These are phyloP conservation scores for Sebastes fasciatus DNA, from an alignment of 2,113 vertebrate genomes.

Conservation along the genomic window DNA sequence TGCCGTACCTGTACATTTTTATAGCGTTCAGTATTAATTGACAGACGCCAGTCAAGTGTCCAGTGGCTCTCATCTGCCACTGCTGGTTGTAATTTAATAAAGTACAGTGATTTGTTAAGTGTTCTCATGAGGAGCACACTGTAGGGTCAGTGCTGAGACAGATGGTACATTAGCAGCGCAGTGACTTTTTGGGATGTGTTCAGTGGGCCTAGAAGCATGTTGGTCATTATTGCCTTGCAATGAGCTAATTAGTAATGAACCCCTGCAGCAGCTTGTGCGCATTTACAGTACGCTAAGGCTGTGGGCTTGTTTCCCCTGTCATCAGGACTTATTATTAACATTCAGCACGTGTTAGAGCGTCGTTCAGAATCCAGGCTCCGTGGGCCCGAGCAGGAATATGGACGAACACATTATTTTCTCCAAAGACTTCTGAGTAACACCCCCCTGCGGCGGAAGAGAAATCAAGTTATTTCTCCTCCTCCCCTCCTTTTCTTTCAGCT, in stretches of 20 bases:
- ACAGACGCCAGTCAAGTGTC: neutral
- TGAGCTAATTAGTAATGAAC: slow-evolving; percentile 59
- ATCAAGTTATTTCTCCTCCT: slow-evolving; percentile 46
- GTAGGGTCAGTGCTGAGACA: slow-evolving; percentile 40
- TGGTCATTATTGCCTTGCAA: slow-evolving; percentile 54
- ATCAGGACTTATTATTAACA: slow-evolving; percentile 41
- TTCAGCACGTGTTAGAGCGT: neutral
- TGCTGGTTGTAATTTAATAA: slow-evolving; percentile 33
- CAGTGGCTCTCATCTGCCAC: neutral
- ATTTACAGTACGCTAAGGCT: slow-evolving; percentile 11
- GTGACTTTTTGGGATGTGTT: slow-evolving; percentile 53
- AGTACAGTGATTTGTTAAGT: slow-evolving; percentile 29
- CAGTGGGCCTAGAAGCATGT: slow-evolving; percentile 55
- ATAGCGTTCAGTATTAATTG: neutral
- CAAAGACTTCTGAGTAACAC: slow-evolving; percentile 13
- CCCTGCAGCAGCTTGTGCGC: slow-evolving; percentile 25
- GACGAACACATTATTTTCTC: slow-evolving; percentile 47
- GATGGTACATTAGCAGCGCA: slow-evolving; percentile 49
- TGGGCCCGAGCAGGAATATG: neutral
- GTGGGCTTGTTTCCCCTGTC: slow-evolving; percentile 31
- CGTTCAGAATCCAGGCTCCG: neutral
- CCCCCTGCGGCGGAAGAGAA: slow-evolving; percentile 24
- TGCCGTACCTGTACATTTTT: neutral
- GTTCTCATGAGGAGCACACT: slow-evolving; percentile 11
- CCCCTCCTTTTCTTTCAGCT: neutral